These are phyloP conservation scores for Nansenia antarctica DNA, from an alignment of 2,113 vertebrate genomes.

Conservation along the genomic window DNA sequence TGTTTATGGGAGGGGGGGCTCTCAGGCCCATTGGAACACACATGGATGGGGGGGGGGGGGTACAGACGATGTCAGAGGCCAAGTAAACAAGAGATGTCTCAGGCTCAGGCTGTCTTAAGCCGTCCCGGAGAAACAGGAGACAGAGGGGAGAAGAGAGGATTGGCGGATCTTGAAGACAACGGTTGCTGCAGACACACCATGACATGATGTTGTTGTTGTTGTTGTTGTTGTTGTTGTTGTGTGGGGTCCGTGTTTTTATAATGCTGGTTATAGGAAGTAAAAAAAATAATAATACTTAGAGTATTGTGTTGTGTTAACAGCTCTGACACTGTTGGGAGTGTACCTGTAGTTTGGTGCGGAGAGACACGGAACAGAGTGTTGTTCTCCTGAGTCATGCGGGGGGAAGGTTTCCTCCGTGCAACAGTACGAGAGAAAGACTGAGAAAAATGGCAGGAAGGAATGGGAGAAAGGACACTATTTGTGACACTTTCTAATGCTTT, in stretches of 20 bases:
- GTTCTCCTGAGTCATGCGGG: constrained; percentile 23
- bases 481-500: too few relatives aligned
- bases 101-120: constrained; percentile 19
- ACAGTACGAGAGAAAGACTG: constrained; percentile 33
- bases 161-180: constrained; percentile 21
- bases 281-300: constrained; percentile 19
- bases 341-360: constrained; percentile 23
- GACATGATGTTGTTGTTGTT: too few relatives aligned
- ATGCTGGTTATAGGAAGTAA: constrained; percentile 55
- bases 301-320: constrained; percentile 58
- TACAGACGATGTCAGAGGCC: constrained; percentile 49
- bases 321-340: constrained; percentile 39
- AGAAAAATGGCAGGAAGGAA: constrained; percentile 27
- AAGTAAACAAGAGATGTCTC: constrained; percentile 53
- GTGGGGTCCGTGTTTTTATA: constrained; percentile 53
- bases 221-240: constrained; percentile 30
- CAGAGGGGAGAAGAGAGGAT: constrained; percentile 29
- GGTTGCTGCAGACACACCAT: constrained; percentile 29
- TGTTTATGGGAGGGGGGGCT: too few relatives aligned
- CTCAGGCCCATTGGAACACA: constrained; percentile 48
- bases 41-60: too few relatives aligned
- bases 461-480: too few relatives aligned
- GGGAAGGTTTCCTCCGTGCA: constrained; percentile 41
- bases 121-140: constrained; percentile 32
- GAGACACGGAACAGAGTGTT: constrained; percentile 40